A percentile compares a stretch with the other conserved stretches of the same genome.
These are phyloP conservation scores for Todiramphus saurophagus DNA, from an alignment of 2,113 vertebrate genomes.

Conservation along the genomic window DNA sequence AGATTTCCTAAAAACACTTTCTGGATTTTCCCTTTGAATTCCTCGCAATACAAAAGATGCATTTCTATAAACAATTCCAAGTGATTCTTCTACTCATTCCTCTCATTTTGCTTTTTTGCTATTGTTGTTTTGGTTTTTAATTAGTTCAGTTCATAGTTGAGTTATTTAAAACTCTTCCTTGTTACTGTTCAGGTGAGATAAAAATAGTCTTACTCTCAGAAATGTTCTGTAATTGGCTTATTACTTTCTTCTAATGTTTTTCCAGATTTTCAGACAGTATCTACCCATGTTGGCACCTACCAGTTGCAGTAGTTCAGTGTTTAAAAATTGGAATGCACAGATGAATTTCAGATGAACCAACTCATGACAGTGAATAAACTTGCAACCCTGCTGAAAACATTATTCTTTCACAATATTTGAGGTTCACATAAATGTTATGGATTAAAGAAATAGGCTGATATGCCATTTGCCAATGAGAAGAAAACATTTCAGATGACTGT, in stretches of 20 bases:
- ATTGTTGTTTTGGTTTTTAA: neutral
- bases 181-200: neutral
- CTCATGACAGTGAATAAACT: neutral
- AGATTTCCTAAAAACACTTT: neutral
- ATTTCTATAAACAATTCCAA: neutral
- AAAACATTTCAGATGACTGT: neutral
- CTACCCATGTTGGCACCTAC: neutral
- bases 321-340: neutral
- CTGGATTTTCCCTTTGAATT: neutral
- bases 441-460: neutral
- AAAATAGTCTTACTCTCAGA: neutral
- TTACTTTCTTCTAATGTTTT: neutral
- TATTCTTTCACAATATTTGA: neutral
- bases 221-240: neutral
- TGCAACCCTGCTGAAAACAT: neutral
- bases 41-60: neutral
- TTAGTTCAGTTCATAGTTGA: neutral
- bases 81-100: neutral
- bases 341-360: neutral
- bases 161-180: neutral
- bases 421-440: neutral
- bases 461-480: neutral
- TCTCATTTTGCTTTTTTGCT: neutral
- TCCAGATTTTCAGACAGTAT: neutral
- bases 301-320: neutral